Percentiles rank a stretch among this genome's conserved stretches.
These are phyloP conservation scores for Oasisia sp. DNA, from an alignment of 2,888 invertebrate genomes.

Conservation along the genomic window DNA sequence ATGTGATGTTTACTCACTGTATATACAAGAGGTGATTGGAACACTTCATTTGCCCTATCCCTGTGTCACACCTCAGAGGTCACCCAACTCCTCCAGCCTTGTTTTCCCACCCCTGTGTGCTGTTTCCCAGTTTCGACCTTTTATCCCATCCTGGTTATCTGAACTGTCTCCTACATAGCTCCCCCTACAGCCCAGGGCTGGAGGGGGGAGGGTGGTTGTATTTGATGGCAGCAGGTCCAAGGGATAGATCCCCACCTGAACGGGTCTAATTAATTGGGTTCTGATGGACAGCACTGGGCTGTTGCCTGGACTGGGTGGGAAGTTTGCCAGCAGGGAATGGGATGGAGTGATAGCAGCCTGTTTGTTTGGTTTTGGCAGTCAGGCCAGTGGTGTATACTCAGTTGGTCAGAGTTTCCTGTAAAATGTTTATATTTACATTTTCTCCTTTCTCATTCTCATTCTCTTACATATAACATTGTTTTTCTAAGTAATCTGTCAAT, in stretches of 20 bases:
- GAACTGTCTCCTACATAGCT: neutral
- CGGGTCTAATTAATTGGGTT: neutral
- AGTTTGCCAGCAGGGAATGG: neutral
- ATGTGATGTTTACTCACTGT: too few relatives aligned
- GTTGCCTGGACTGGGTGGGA: neutral
- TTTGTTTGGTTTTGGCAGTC: neutral
- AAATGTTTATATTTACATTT: too few relatives aligned
- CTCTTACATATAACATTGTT: too few relatives aligned
- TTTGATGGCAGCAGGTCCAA: neutral
- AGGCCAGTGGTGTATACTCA: neutral
- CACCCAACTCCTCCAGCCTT: neutral
- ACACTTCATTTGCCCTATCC: neutral
- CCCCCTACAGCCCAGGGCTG: neutral
- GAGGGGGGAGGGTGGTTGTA: neutral
- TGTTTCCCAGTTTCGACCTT: neutral
- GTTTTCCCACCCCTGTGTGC: neutral
- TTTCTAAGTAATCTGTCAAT: too few relatives aligned
- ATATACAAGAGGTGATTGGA: too few relatives aligned
- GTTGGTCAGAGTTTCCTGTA: neutral
- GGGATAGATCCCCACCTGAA: neutral
- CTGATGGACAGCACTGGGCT: neutral
- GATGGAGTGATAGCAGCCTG: constrained; percentile 7
- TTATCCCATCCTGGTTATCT: neutral
- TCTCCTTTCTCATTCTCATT: too few relatives aligned
- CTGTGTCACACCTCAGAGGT: too few relatives aligned